These are phyloP conservation scores for Acanthurus lineatus DNA, from an alignment of 2,797 vertebrate genomes.

Conservation along the genomic window DNA sequence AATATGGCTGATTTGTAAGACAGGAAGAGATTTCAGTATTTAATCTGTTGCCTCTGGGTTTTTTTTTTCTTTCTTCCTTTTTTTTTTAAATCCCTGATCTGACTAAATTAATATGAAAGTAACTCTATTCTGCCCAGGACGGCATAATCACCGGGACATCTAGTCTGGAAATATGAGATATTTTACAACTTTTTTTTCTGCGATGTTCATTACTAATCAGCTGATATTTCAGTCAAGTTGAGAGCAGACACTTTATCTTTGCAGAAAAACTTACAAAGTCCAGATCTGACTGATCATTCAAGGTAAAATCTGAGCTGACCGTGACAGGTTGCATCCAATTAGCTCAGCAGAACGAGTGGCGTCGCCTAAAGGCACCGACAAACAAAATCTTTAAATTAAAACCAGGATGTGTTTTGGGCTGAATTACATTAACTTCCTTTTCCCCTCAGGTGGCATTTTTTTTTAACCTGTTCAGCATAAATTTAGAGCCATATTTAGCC, in stretches of 20 bases:
- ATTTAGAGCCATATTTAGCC: background rate
- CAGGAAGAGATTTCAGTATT: constrained; percentile 5
- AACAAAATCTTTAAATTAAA: constrained; percentile 4
- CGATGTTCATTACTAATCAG: constrained; percentile 16
- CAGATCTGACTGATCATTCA: constrained; percentile 9
- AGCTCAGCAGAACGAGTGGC: background rate
- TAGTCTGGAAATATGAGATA: background rate
- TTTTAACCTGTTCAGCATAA: background rate
- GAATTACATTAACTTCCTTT: background rate
- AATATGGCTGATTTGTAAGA: constrained; percentile 8
- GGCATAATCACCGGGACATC: background rate
- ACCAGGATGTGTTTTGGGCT: background rate
- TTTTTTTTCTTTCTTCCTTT: background rate
- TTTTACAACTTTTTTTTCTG: constrained; percentile 1
- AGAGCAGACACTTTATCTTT: background rate
- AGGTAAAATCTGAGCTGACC: constrained; percentile 16
- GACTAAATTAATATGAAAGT: background rate
- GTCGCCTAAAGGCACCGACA: constrained; percentile 10
- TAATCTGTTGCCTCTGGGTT: constrained; percentile 13
- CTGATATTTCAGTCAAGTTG: constrained; percentile 3
- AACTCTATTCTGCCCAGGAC: background rate
- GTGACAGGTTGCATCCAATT: constrained; percentile 12
- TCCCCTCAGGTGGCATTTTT: background rate
- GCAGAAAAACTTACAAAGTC: background rate
- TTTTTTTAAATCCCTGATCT: constrained; percentile 33